A percentile compares a stretch with the other conserved stretches of the same genome.
These are phyloP conservation scores for Stegodyphus mimosarum DNA, from an alignment of 1,140 invertebrate species.

Conservation along the genomic window DNA sequence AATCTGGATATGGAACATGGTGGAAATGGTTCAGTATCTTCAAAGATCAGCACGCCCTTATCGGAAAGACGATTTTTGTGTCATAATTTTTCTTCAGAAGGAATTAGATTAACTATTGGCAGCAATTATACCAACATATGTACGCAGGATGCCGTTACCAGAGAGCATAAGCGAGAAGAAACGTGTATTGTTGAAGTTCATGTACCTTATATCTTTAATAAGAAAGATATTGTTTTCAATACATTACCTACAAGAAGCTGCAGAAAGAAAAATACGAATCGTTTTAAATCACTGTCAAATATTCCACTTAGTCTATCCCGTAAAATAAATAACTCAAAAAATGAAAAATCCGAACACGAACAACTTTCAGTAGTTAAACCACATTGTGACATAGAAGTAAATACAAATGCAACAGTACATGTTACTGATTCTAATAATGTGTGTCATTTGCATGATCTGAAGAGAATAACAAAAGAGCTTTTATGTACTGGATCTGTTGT, in stretches of 20 bases:
- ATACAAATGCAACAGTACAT: neutral
- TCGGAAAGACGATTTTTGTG: conserved; percentile 58
- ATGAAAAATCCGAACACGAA: conserved; percentile 19
- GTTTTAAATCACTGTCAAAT: conserved; percentile 61
- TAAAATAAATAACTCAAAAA: conserved; percentile 53
- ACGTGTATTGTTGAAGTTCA: conserved; percentile 62
- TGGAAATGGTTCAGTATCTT: conserved; percentile 45
- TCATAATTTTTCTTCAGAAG: conserved; percentile 61
- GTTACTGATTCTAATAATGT: neutral
- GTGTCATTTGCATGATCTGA: neutral
- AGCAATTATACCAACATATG: conserved; percentile 29
- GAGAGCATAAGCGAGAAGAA: conserved; percentile 47
- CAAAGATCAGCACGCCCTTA: conserved; percentile 60
- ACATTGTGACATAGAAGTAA: conserved; percentile 34
- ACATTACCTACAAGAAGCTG: conserved; percentile 52
- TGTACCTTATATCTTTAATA: conserved; percentile 59
- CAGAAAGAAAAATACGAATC: conserved; percentile 40
- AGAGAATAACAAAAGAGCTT: conserved; percentile 14
- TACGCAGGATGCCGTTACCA: conserved; percentile 19
- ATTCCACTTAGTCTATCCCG: conserved; percentile 57
- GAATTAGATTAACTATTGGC: conserved; percentile 60
- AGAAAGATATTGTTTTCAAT: conserved; percentile 41
- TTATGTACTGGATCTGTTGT: conserved; percentile 20
- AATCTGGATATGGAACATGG: conserved; percentile 21
- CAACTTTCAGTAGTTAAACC: conserved; percentile 60